These are phyloP conservation scores for Taenaris catops DNA, from an alignment of 2,888 invertebrate species.

Conservation along the genomic window DNA sequence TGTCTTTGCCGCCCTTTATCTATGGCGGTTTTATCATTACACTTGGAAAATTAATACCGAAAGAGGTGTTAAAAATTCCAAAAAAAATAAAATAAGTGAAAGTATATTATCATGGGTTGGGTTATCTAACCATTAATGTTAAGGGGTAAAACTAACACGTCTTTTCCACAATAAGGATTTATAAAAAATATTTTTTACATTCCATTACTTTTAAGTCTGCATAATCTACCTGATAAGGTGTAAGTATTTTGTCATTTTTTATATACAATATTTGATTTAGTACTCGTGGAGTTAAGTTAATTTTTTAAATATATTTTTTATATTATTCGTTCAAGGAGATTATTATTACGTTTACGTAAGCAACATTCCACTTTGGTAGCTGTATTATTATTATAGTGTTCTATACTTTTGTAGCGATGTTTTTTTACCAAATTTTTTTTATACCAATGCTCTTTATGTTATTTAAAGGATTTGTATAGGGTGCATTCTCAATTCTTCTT, in stretches of 20 bases:
- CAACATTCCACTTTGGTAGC: conserved; percentile 62
- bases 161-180: conserved; percentile 38
- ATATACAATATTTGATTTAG: conserved; percentile 32
- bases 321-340: conserved; percentile 54
- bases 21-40: no score
- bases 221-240: conserved; percentile 50
- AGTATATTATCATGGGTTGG: conserved; percentile 64
- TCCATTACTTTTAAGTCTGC: conserved; percentile 62
- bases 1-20: no score
- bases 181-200: conserved; percentile 49
- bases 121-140: conserved; percentile 66
- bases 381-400: conserved; percentile 60
- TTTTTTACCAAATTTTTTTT: conserved; percentile 71
- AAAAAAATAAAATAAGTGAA: conserved; percentile 28
- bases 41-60: no score
- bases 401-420: conserved; percentile 51
- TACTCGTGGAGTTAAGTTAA: conserved; percentile 32
- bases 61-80: conserved; percentile 13
- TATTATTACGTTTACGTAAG: conserved; percentile 44
- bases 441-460: conserved; percentile 73
- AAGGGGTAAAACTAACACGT: conserved; percentile 67
- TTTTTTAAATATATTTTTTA: conserved; percentile 30
- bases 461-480: conserved; percentile 34
- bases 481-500: conserved; percentile 29
- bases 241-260: conserved; percentile 26